A percentile compares a stretch with the other conserved stretches of the same genome.
Evolutionary conservation across 1,140 invertebrate species (phyloP).

Genomic region (Drosophila albomicans): DNA sequence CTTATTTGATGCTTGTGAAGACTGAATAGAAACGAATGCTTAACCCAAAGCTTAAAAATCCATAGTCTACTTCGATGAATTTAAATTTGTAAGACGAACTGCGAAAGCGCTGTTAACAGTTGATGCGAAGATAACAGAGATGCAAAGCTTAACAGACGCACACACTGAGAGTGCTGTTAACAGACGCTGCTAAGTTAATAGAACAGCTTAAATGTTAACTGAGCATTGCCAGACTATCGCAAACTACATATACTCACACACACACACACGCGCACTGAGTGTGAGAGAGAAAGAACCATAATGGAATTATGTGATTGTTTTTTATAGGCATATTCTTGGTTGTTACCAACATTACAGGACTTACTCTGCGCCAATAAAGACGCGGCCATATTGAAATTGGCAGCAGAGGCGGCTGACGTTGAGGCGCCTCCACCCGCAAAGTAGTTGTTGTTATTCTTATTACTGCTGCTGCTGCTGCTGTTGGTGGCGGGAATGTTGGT

Average conservation of each 20-base stretch:
- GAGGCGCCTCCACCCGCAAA: constrained; percentile 41
- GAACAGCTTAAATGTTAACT: not conserved
- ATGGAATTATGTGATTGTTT: not conserved
- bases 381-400: constrained; percentile 86
- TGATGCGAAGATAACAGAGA: no score
- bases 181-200: not conserved
- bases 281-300: not conserved
- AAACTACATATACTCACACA: not conserved
- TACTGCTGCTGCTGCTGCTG: constrained; percentile 30
- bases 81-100: no score
- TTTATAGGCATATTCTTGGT: constrained; percentile 57
- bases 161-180: no score
- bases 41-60: no score
- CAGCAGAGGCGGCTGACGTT: constrained; percentile 62
- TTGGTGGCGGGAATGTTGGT: constrained; percentile 25
- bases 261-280: not conserved
- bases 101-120: no score
- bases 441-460: constrained; percentile 17
- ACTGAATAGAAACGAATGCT: no score
- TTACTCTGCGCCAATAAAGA: constrained; percentile 92
- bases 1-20: no score
- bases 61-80: no score
- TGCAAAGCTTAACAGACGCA: no score
- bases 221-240: not conserved
- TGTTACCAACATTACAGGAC: constrained; percentile 86